Evolutionary conservation across 2,113 vertebrate genomes (phyloP).

Genomic region (Ptilorrhoa leucosticta): DNA sequence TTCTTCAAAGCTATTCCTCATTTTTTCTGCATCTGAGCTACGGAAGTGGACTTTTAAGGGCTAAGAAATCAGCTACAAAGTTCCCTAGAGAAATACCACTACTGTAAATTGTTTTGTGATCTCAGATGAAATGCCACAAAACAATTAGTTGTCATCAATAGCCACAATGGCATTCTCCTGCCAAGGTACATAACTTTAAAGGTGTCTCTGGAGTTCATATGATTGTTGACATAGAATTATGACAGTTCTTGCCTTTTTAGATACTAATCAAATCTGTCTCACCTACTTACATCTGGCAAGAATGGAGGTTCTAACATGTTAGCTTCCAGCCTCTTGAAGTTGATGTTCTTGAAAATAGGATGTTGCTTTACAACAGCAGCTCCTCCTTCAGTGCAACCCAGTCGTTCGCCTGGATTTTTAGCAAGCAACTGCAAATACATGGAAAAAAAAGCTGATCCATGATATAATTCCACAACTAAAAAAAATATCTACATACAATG

Average conservation of each 20-base stretch:
- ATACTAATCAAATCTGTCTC: slow-evolving; percentile 62
- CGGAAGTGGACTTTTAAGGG: not conserved
- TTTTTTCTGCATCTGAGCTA: not conserved
- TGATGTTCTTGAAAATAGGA: slow-evolving; percentile 86
- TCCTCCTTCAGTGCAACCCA: slow-evolving; percentile 82
- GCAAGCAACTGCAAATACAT: slow-evolving; percentile 76
- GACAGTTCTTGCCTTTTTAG: slow-evolving; percentile 12
- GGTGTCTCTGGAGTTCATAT: not conserved
- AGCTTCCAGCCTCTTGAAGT: slow-evolving; percentile 90
- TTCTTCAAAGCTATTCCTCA: not conserved
- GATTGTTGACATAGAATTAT: not conserved
- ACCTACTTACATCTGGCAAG: slow-evolving; percentile 84
- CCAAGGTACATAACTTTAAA: not conserved
- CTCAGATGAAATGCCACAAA: not conserved
- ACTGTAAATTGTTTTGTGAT: not conserved
- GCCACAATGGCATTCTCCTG: not conserved
- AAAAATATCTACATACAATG: not conserved
- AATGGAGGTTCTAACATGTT: slow-evolving; percentile 89
- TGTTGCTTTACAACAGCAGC: slow-evolving; percentile 83
- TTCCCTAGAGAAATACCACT: not conserved
- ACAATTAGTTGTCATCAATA: not conserved
- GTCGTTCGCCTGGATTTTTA: slow-evolving; percentile 83
- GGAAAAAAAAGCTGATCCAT: not conserved
- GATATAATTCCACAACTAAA: not conserved
- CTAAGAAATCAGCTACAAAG: not conserved